Evolutionary conservation across 2,888 invertebrate genomes (phyloP), one percentile per base, ranked within the genome.

Genomic region (Heliconius charithonia): DNA sequence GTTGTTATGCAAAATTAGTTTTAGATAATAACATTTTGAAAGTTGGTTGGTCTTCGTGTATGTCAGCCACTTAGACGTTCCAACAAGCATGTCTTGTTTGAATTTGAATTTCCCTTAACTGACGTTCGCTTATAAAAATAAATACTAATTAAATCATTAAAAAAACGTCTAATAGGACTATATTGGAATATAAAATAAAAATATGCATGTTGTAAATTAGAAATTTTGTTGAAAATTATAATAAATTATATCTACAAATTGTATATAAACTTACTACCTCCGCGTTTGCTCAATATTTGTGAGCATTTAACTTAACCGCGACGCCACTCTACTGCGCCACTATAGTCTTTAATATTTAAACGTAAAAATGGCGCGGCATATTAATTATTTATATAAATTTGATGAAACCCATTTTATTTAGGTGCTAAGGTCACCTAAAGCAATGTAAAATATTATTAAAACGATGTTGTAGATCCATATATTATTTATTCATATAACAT

Each of bases 391-490:
- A 41, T 41, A 25, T 69, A 25, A 25, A 45, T 25, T 69, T 41
- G 69, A 69, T 69, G 69, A 41, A 69, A 69, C 9, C 41, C 41
- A 69, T 27, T 69, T 41, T 69, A 25, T 25, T 69, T 25, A 66
- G 19, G 29, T 66, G 37, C 67, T 32, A 67, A 70, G 70, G 71
- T 56, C 71, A 13, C 13, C 71, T 71, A 9, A 71, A 71, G 71
- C 32, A 32, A 25, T 71, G 56, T 56, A 71, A 71, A 71, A 56
- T 71, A 56, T 71, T 71, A 56, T 56, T 71, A 56, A 71, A 71
- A 71, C 56, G 29, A n/a, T 56, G 71, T 51, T 71, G 56, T 56
- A 45, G 66, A 51, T 22, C 22, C 16, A 56, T 71, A 32, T 71
- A 56, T 56, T 56, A 71, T 71, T 71, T 71, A 71, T 56, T 71